A percentile compares a stretch with the other conserved stretches of the same genome.
phyloP scores from a whole-genome alignment of 2,113 vertebrate species.

The Mirounga angustirostris region DNA sequence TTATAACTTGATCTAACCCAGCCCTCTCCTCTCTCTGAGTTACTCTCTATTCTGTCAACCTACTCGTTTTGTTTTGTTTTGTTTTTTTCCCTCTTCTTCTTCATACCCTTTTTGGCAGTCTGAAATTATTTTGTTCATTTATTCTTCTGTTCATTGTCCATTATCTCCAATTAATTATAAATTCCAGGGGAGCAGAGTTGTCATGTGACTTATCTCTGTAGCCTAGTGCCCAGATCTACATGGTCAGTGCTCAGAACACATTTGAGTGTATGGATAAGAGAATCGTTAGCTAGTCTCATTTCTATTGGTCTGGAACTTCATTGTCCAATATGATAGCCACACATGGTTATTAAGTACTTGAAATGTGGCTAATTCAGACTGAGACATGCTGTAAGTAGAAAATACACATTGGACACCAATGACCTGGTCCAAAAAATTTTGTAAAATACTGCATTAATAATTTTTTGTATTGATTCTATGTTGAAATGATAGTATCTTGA shows the following conservation, averaged over 20 bases:
- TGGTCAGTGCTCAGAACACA: background rate
- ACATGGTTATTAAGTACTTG: background rate
- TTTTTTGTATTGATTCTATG: background rate
- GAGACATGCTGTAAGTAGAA: background rate
- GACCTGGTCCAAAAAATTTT: background rate
- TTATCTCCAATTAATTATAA: background rate
- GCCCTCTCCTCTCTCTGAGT: background rate
- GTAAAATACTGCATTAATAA: background rate
- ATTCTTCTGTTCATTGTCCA: background rate
- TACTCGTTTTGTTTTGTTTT: background rate
- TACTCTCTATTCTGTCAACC: background rate
- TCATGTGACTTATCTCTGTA: background rate
- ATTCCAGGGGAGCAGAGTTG: background rate
- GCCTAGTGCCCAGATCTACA: background rate
- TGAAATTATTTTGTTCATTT: slow-evolving; percentile 28
- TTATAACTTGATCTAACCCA: background rate
- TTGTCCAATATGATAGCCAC: background rate
- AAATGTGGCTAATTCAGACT: background rate
- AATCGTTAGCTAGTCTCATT: background rate
- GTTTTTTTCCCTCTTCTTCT: background rate
- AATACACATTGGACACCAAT: background rate
- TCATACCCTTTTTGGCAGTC: background rate
- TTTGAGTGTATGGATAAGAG: background rate
- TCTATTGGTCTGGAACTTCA: background rate
- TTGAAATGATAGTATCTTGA: background rate